Evolutionary conservation across 2,797 vertebrate genomes (phyloP), one percentile per base, ranked within the genome.

Genomic region (Oreonectes daqikongensis): DNA sequence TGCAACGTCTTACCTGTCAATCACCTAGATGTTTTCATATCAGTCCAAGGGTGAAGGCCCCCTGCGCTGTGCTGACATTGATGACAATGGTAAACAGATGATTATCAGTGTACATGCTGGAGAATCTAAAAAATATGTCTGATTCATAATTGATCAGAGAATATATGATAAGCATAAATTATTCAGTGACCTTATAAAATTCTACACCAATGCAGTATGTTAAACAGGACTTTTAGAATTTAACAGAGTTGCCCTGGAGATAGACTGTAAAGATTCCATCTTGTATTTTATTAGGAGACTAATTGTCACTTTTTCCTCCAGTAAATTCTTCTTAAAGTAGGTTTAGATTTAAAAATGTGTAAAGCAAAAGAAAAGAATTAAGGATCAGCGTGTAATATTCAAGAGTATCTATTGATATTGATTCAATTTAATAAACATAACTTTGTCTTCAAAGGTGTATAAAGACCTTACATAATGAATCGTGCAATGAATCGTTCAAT

Each of bases 161-260:
- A 76, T 59, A 76, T 69, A 60, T 48, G 20, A 77, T 69, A 55
- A 11, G 17, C 53, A 69, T 77, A 61, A 52, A 61, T 77, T 60
- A 76, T 69, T 18, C 20, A 55, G 15, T 61, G 65, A 77, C 65
- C 74, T 69, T 68, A 69, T 76, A 15, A 76, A 69, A 76, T 63
- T 42, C 30, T 76, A 69, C 53, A 68, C 30, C 20, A 38, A 77
- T 61, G 32, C 17, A 50, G 30, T 40, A 46, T 61, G 42, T 61
- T 69, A 59, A 59, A 48, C 59, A 61, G 8, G 30, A 24, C 52
- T 32, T 61, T 17, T 0, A 0, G 18, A 52, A 66, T 42, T 74
- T 42, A 1, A 52, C 50, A 8, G 35, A 28, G 12, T 7, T 66
- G 48, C 6, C 48, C 38, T 38, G 38, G 4, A 53, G 32, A 64